Evolutionary conservation across 2,113 vertebrate genomes (phyloP).

Genomic region (Glaucidium brasilianum): DNA sequence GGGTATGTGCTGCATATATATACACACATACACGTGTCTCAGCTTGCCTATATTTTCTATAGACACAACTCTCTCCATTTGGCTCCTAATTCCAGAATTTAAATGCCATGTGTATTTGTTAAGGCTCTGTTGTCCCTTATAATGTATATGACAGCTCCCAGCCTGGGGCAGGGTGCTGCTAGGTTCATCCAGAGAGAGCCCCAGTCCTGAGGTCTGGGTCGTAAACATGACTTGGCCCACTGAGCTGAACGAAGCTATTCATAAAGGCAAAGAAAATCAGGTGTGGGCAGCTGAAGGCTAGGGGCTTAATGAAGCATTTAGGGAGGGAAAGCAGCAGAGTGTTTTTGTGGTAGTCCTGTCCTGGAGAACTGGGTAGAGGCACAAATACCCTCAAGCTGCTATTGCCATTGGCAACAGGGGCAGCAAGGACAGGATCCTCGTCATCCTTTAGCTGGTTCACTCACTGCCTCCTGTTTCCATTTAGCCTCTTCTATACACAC

Average conservation of each 20-base stretch:
- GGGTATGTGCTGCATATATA: not conserved
- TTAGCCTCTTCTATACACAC: not conserved
- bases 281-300: slow-evolving; percentile 19
- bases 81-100: slow-evolving; percentile 32
- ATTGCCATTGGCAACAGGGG: not conserved
- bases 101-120: not conserved
- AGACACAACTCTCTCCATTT: not conserved
- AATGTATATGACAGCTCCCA: not conserved
- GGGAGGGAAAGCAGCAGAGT: not conserved
- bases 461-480: not conserved
- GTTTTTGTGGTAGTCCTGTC: not conserved
- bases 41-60: not conserved
- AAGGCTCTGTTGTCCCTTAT: not conserved
- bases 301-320: slow-evolving; percentile 18
- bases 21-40: not conserved
- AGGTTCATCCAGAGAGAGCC: not conserved
- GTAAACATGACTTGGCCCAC: not conserved
- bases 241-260: not conserved
- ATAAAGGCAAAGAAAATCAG: slow-evolving; percentile 23
- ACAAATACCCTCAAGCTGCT: not conserved
- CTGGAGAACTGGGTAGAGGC: not conserved
- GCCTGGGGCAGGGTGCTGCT: not conserved
- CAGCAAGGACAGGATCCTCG: not conserved
- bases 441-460: not conserved
- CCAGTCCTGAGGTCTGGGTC: not conserved